Evolutionary conservation across 2,113 vertebrate genomes (phyloP).

Genomic region (Potamarius usumacintae): DNA sequence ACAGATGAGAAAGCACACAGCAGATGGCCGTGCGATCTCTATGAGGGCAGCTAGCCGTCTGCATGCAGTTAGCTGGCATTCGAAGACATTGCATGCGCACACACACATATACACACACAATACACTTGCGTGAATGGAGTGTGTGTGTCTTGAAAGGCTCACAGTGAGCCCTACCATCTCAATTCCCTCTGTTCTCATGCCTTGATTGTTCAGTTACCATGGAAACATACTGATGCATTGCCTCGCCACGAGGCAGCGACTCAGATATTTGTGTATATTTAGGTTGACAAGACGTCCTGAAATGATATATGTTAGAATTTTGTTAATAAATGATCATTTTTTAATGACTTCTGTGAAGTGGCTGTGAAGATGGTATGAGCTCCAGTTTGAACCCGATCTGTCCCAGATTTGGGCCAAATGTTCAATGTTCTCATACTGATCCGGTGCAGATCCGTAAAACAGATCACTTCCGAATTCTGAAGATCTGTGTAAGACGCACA

Average conservation of each 20-base stretch:
- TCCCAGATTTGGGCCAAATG: background rate
- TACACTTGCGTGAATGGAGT: constrained; percentile 18
- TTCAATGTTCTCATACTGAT: constrained; percentile 3
- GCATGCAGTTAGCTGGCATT: constrained; percentile 56
- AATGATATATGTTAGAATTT: background rate
- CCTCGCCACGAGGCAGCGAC: constrained; percentile 9
- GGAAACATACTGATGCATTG: constrained; percentile 63
- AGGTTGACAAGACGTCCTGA: background rate
- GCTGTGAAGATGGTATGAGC: background rate
- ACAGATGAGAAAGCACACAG: constrained; percentile 59
- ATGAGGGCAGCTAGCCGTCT: constrained; percentile 62
- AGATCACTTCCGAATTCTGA: background rate
- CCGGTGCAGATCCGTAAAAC: background rate
- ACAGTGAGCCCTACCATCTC: constrained; percentile 67
- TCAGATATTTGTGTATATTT: background rate
- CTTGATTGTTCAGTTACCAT: constrained; percentile 63
- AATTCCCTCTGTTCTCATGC: constrained; percentile 59
- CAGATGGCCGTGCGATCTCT: constrained; percentile 70
- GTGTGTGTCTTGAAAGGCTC: constrained; percentile 58
- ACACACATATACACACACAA: constrained; percentile 19
- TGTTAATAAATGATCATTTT: background rate
- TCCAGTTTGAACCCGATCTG: background rate
- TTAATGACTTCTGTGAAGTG: background rate
- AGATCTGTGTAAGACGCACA: background rate
- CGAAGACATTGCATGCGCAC: constrained; percentile 7